Evolutionary conservation across 2,888 invertebrate species (phyloP), one percentile per base, ranked within the genome.

Genomic region (Euclidia mi): DNA sequence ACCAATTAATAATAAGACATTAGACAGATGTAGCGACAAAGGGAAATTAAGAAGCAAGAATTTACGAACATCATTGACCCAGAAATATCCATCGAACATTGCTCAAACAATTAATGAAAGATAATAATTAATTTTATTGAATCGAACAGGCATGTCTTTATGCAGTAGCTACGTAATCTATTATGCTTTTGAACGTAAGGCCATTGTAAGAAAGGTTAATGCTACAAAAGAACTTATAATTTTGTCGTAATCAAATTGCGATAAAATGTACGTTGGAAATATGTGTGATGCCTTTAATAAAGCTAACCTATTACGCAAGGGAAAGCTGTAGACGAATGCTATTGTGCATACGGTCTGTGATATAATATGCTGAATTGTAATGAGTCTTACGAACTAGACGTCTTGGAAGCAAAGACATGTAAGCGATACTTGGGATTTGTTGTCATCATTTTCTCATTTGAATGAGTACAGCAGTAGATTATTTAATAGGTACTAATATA

Each of bases 41-140:
- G 80, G 75, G 56, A 77, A 81, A 83, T 81, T 79, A 82, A 81
- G 82, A 76, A 82, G 79, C 75, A 51, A 56, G 47, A 81, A 79
- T 79, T 80, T 78, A 82, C 76, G 81, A 85, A 84, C 85, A 87
- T 87, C 87, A 82, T 86, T 90, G 89, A 90, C 89, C 91, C 56
- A 84, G 79, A 89, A 85, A 82, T 41, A 48, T 47, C 17, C 42
- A 56, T 57, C 52, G 67, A 58, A 76, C 77, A 74, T 82, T 82
- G 73, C 84, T 75, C 72, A 81, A 85, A 85, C 79, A 81, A 76
- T 78, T 86, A 85, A 85, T 85, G 80, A 81, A 81, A 57, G 56
- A 63, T 53, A 57, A 81, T 88, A 85, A 89, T 89, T 89, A 87
- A 88, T 89, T 76, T 69, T 74, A 77, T 71, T 72, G 76, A 75